Evolutionary conservation across 1,140 invertebrate species (phyloP), one percentile per base, ranked within the genome.

Genomic region (Epicauta chinensis): DNA sequence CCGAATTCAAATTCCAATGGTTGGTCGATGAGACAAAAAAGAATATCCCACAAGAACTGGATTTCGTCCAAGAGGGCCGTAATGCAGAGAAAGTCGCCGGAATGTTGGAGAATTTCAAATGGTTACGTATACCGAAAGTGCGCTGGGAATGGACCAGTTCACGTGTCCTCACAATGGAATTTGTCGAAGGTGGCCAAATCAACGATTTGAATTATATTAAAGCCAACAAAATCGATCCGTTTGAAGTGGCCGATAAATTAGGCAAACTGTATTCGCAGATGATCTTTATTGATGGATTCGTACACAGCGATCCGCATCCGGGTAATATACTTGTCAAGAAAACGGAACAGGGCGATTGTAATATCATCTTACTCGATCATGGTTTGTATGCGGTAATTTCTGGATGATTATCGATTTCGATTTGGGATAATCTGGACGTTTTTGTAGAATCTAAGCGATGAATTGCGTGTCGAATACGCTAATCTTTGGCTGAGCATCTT

Each of bases 241-340:
- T 78, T 59, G 84, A 96, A 73, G 81, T 98, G 14, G 87, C 86
- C 37, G 80, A 81, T 61, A 92, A 92, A 70, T 75, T 99, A 17
- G 93, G 95, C 2, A 76, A 83, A 57, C 71, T 99, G 5, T 99
- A 97, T 73, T 93, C 93, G 36, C 87, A 96, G 67, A 99, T 99
- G 97, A 99, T 99, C 63, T 99, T 98, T 74, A 83, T 88, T 4
- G 83, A 90, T 55, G 97, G 97, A 1, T 97, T 94, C 73, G 91
- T 99, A 11, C 97, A 99, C 67, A 94, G 93, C 70, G 97, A 99
- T 78, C 97, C 97, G 6, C 97, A 99, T 79, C 96, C 97, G 6
- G 97, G 97, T 3, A 99, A 99, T 75, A 91, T 99, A 53, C 73
- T 98, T 2, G 83, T 99, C 0, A 79, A 75, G 43, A 87, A 87